phyloP scores from a whole-genome alignment of 2,797 vertebrate genomes.

The Macroramphosus scolopax region DNA sequence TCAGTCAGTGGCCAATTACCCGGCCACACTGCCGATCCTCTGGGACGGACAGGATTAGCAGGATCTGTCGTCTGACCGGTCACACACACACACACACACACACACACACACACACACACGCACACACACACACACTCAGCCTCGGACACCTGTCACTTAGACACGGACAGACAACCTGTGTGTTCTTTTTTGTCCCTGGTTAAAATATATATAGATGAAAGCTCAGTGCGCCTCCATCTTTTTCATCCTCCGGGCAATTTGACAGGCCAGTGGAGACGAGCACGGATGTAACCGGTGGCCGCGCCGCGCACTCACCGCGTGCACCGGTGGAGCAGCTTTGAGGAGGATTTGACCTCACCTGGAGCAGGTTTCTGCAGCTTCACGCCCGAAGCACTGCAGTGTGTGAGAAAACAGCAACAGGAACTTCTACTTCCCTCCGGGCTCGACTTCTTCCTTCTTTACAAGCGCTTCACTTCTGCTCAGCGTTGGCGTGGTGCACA shows the following conservation, averaged over 20 bases:
- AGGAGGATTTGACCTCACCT: slow-evolving; percentile 50
- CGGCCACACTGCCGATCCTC: slow-evolving; percentile 68
- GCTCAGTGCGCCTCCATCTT: slow-evolving; percentile 37
- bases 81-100: slow-evolving; percentile 34
- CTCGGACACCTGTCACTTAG: slow-evolving; percentile 63
- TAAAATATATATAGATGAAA: slow-evolving; percentile 9
- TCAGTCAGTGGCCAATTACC: slow-evolving; percentile 77
- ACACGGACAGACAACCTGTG: slow-evolving; percentile 58
- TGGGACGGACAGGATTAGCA: slow-evolving; percentile 68
- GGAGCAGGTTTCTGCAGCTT: slow-evolving; percentile 19
- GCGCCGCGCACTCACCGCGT: too few species aligned
- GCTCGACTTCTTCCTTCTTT: too few species aligned
- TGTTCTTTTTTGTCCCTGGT: slow-evolving; percentile 43
- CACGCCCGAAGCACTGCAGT: too few species aligned
- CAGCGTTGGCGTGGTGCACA: too few species aligned
- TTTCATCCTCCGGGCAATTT: slow-evolving; percentile 58
- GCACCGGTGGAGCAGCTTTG: slow-evolving; percentile 9
- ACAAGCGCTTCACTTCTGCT: too few species aligned
- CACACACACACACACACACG: slow-evolving; percentile 17
- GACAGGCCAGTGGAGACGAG: slow-evolving; percentile 61
- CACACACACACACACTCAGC: slow-evolving; percentile 8
- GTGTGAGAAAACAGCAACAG: too few species aligned
- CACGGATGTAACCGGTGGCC: too few species aligned
- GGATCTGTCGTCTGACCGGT: slow-evolving; percentile 55
- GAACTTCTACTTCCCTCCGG: too few species aligned